A percentile compares a stretch with the other conserved stretches of the same genome.
These are phyloP conservation scores for Chascanopsetta lugubris DNA, from an alignment of 2,113 vertebrate genomes.

Conservation along the genomic window DNA sequence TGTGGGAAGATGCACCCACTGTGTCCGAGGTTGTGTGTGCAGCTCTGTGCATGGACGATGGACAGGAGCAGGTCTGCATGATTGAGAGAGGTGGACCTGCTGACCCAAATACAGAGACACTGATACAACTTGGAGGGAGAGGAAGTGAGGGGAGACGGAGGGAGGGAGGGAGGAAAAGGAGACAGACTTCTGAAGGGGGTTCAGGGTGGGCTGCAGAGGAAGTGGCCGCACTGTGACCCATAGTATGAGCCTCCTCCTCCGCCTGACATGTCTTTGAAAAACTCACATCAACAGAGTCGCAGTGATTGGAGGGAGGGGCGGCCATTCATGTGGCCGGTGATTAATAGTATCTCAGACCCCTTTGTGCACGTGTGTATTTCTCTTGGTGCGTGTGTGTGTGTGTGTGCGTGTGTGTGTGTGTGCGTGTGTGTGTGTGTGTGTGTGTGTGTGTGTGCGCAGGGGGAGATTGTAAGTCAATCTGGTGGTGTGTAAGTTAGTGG, in stretches of 20 bases:
- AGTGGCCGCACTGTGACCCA: conserved; percentile 71
- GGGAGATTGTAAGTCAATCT: conserved; percentile 50
- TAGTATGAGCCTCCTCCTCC: conserved; percentile 48
- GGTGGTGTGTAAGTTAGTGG: conserved; percentile 39
- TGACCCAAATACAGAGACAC: conserved; percentile 38
- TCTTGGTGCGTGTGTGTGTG: neutral
- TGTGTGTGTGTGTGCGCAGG: conserved; percentile 10
- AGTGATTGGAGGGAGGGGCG: conserved; percentile 49
- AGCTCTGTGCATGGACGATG: conserved; percentile 6
- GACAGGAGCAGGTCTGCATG: neutral
- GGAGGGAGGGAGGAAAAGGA: conserved; percentile 37
- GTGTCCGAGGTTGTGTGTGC: neutral
- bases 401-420: conserved; percentile 21
- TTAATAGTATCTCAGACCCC: conserved; percentile 55
- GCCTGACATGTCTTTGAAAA: conserved; percentile 65
- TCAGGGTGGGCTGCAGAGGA: conserved; percentile 65
- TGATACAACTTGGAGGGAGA: conserved; percentile 35
- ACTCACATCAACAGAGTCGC: conserved; percentile 51
- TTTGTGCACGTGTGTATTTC: conserved; percentile 28
- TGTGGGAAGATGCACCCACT: neutral
- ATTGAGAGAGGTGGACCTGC: neutral
- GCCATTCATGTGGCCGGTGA: conserved; percentile 60
- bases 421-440: conserved; percentile 20
- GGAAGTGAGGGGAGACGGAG: conserved; percentile 46
- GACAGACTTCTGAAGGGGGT: conserved; percentile 33